Evolutionary conservation across 1,140 invertebrate genomes (phyloP).

Genomic region (Drosophila nikananu): DNA sequence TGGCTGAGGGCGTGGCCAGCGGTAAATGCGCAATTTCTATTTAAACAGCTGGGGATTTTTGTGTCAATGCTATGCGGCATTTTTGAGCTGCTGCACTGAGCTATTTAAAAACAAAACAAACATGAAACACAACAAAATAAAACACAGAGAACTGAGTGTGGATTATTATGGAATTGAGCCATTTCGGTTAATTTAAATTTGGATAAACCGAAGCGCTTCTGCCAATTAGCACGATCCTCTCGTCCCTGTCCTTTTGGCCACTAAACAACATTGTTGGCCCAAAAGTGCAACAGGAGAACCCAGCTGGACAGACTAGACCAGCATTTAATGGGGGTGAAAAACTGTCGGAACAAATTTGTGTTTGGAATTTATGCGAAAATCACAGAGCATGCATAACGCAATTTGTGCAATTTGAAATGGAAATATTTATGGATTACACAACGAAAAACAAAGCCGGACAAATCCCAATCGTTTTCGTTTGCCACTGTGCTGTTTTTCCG

Average conservation of each 20-base stretch:
- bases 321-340: constrained; percentile 23
- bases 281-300: constrained; percentile 23
- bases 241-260: not conserved
- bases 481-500: constrained; percentile 2
- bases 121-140: constrained; percentile 12
- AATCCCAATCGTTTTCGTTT: constrained; percentile 15
- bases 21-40: constrained; percentile 76
- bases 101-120: constrained; percentile 40
- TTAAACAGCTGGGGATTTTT: constrained; percentile 71
- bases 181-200: constrained; percentile 37
- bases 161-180: constrained; percentile 31
- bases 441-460: constrained; percentile 22
- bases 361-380: constrained; percentile 63
- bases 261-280: constrained; percentile 46
- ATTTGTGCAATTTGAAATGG: constrained; percentile 45
- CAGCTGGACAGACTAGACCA: not conserved
- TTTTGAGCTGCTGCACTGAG: constrained; percentile 50
- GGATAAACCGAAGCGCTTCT: constrained; percentile 22
- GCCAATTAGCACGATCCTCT: constrained; percentile 12
- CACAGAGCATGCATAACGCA: constrained; percentile 50
- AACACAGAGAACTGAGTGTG: not conserved
- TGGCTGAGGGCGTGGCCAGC: constrained; percentile 9
- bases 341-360: constrained; percentile 35
- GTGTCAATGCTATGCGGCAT: constrained; percentile 59
- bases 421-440: constrained; percentile 63